A percentile compares a stretch with the other conserved stretches of the same genome.
Conservation (phyloP, 2,797 vertebrate genomes). For the Brachymystax lenok region DNA sequence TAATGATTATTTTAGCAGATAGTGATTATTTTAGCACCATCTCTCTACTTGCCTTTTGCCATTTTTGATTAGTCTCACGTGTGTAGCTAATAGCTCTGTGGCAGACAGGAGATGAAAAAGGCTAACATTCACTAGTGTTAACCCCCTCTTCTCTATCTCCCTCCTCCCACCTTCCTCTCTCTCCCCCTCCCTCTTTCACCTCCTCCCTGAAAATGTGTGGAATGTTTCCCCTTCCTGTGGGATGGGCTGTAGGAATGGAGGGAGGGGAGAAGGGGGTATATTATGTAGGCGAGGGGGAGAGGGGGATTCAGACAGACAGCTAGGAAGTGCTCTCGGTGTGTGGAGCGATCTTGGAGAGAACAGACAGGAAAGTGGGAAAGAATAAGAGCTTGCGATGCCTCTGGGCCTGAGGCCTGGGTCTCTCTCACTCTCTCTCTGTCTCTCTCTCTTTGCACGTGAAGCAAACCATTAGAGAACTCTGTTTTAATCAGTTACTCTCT, state of each 20-base stretch:
- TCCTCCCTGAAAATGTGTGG: conserved; percentile 72
- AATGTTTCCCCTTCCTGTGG: conserved; percentile 83
- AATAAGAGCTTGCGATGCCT: conserved; percentile 27
- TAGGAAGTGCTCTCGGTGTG: conserved; percentile 57
- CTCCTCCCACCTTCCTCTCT: conserved; percentile 32
- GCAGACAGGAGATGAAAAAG: conserved; percentile 48
- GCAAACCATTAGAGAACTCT: conserved; percentile 27
- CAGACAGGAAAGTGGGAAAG: conserved; percentile 36
- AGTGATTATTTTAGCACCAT: background rate
- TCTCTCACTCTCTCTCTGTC: background rate
- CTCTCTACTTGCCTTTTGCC: background rate
- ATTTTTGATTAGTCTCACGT: background rate
- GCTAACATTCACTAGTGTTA: conserved; percentile 54
- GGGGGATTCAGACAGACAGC: conserved; percentile 15
- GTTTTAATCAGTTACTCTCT: conserved; percentile 58
- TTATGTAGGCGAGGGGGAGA: conserved; percentile 2
- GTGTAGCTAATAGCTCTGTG: conserved; percentile 7
- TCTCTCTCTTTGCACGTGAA: conserved; percentile 31
- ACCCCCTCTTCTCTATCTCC: conserved; percentile 36
- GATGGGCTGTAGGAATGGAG: conserved; percentile 61
- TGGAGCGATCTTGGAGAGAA: conserved; percentile 49
- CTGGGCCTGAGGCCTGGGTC: conserved; percentile 20
- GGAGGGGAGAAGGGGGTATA: background rate
- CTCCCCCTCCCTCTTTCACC: conserved; percentile 50
- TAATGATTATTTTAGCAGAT: background rate